phyloP scores from a whole-genome alignment of 2,113 vertebrate species.

The Triplophysa rosa region DNA sequence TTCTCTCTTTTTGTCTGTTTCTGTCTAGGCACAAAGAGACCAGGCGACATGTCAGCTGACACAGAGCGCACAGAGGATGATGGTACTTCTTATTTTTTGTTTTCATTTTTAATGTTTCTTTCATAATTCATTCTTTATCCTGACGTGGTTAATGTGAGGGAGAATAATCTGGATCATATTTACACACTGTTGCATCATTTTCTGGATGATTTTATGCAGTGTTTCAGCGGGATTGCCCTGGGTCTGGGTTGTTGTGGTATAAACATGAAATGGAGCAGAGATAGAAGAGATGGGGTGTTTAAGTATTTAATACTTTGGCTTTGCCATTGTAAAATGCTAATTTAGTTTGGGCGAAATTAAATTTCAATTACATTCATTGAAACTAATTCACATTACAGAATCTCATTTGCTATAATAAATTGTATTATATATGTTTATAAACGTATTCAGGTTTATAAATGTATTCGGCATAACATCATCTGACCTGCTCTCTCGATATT shows the following conservation, averaged over 20 bases:
- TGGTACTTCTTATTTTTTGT: slow-evolving; percentile 51
- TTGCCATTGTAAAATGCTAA: too few species aligned
- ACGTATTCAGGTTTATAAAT: too few species aligned
- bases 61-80: slow-evolving; percentile 43
- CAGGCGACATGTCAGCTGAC: slow-evolving; percentile 44
- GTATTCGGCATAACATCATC: too few species aligned
- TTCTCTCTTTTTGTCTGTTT: neutral
- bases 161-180: slow-evolving; percentile 39
- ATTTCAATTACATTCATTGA: too few species aligned
- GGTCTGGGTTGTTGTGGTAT: neutral
- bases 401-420: too few species aligned
- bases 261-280: neutral
- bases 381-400: too few species aligned
- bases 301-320: too few species aligned
- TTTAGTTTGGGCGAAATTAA: too few species aligned
- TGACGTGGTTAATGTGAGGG: slow-evolving; percentile 15
- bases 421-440: too few species aligned
- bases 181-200: slow-evolving; percentile 44
- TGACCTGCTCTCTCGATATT: too few species aligned
- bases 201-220: neutral
- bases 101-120: slow-evolving; percentile 25
- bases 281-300: too few species aligned
- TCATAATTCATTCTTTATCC: slow-evolving; percentile 14
- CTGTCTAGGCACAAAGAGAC: slow-evolving; percentile 42
- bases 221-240: neutral